Percentiles rank a stretch among this genome's conserved stretches.
These are phyloP conservation scores for Epicampocera succincta DNA, from an alignment of 2,888 invertebrate species.

Conservation along the genomic window DNA sequence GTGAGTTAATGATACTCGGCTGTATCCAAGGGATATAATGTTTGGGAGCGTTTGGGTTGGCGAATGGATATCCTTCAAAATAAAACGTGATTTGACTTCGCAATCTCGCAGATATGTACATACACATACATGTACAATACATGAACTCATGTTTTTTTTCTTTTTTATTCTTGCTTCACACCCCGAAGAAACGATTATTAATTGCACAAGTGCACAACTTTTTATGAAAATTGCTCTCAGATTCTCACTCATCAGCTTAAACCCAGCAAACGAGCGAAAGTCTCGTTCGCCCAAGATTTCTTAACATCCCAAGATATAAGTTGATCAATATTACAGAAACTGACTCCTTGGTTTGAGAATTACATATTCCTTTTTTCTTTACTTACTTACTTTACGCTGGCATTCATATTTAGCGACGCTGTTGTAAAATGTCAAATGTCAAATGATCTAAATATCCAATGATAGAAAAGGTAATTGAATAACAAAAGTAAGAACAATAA, in stretches of 20 bases:
- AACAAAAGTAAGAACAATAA: too few species aligned
- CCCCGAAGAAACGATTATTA: constrained; percentile 3
- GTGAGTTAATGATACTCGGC: not conserved
- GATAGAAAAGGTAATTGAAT: too few species aligned
- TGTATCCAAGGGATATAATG: not conserved
- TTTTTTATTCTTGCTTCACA: constrained; percentile 1
- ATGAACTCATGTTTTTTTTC: not conserved
- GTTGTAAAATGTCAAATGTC: too few species aligned
- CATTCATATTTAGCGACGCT: too few species aligned
- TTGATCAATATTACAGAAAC: too few species aligned
- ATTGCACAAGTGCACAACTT: constrained; percentile 22
- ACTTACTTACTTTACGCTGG: too few species aligned
- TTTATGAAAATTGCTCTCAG: constrained; percentile 31
- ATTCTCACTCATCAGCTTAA: not conserved
- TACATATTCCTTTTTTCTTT: too few species aligned
- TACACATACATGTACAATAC: not conserved
- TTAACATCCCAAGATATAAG: not conserved
- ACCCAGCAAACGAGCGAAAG: not conserved
- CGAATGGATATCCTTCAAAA: constrained; percentile 33
- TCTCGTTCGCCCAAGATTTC: too few species aligned
- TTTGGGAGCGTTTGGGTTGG: not conserved
- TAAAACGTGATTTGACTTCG: constrained; percentile 56
- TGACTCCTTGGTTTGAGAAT: too few species aligned
- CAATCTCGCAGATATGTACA: not conserved
- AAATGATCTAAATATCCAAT: too few species aligned